Conservation (phyloP, 1,140 invertebrate genomes). For the Sarcophaga bullata region DNA sequence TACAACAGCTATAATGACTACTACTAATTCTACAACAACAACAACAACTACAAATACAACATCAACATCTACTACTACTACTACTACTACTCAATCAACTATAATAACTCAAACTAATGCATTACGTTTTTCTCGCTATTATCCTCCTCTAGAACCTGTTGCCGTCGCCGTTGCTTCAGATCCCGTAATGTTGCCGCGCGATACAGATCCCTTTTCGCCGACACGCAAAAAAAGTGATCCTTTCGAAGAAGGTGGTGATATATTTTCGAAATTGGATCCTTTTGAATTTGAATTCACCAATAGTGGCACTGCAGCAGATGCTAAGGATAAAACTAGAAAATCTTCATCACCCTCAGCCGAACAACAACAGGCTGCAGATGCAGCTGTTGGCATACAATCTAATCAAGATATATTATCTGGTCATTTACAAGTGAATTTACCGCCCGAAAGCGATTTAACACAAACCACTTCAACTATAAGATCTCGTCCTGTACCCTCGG, state of each 20-base stretch:
- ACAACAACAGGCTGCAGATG: not conserved
- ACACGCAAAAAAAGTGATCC: slow-evolving; percentile 70
- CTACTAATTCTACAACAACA: not conserved
- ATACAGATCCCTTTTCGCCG: slow-evolving; percentile 64
- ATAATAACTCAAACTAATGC: slow-evolving; percentile 19
- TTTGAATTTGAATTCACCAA: slow-evolving; percentile 70
- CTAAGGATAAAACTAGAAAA: slow-evolving; percentile 21
- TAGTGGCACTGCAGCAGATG: not conserved
- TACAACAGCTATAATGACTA: not conserved
- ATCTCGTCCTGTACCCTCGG: slow-evolving; percentile 42
- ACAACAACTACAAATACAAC: not conserved
- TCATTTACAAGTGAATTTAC: slow-evolving; percentile 74
- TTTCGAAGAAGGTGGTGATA: slow-evolving; percentile 73
- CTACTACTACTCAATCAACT: slow-evolving; percentile 57
- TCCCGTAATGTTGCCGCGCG: slow-evolving; percentile 61
- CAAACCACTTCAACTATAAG: slow-evolving; percentile 37
- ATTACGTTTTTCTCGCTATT: slow-evolving; percentile 47
- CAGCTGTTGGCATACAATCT: slow-evolving; percentile 18
- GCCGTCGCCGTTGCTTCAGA: slow-evolving; percentile 46
- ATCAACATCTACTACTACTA: slow-evolving; percentile 46
- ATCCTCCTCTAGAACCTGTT: slow-evolving; percentile 58
- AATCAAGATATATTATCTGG: slow-evolving; percentile 66
- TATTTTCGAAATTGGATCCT: slow-evolving; percentile 70
- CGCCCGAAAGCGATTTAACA: slow-evolving; percentile 68
- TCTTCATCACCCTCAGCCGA: not conserved